Conservation (phyloP, 2,888 invertebrate species). For the Formica aserva region DNA sequence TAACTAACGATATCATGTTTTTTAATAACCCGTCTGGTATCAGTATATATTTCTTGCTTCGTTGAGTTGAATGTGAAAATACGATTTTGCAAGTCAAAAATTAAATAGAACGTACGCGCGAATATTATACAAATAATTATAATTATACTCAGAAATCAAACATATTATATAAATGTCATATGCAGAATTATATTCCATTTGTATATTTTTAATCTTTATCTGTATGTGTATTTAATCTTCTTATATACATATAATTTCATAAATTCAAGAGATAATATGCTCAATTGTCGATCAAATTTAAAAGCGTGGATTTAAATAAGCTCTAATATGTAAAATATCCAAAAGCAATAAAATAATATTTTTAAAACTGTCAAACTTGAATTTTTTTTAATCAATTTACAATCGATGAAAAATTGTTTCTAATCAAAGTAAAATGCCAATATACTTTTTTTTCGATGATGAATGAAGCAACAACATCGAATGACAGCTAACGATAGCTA, state of each 20-base stretch:
- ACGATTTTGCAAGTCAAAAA: neutral
- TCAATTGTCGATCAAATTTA: neutral
- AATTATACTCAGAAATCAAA: neutral
- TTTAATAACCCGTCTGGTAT: constrained; percentile 25
- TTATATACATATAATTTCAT: neutral
- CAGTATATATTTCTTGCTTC: constrained; percentile 6
- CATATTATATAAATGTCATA: neutral
- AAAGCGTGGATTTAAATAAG: neutral
- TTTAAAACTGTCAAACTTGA: neutral
- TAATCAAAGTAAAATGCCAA: neutral
- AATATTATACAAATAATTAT: constrained; percentile 28
- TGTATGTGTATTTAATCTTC: neutral
- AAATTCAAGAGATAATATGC: neutral
- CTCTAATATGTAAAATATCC: neutral
- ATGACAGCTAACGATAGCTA: constrained; percentile 5
- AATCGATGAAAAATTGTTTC: neutral
- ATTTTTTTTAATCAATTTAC: neutral
- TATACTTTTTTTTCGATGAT: neutral
- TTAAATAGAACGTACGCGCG: neutral
- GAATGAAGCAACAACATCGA: neutral
- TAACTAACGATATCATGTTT: constrained; percentile 32
- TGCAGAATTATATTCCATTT: constrained; percentile 6
- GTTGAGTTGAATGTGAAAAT: constrained; percentile 24
- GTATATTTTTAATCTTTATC: neutral
- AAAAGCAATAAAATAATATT: neutral